A percentile compares a stretch with the other conserved stretches of the same genome.
Conservation (phyloP, 2,888 invertebrate genomes). For the Tenthredo distinguenda region DNA sequence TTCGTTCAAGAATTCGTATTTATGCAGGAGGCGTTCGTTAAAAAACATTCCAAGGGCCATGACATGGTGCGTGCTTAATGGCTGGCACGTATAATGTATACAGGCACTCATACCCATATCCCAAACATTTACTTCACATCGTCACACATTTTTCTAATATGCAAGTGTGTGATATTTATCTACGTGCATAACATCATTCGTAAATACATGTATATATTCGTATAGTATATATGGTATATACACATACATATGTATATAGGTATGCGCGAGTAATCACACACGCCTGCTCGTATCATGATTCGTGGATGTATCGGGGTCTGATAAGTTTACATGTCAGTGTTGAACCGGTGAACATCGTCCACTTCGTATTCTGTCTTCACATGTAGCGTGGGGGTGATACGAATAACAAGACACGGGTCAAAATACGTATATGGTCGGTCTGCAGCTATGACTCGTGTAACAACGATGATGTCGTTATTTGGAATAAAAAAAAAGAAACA, state of each 20-base stretch:
- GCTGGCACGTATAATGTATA: constrained; percentile 20
- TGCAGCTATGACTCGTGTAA: neutral
- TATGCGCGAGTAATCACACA: neutral
- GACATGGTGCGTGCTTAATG: constrained; percentile 41
- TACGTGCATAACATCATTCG: neutral
- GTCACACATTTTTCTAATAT: constrained; percentile 12
- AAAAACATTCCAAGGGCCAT: constrained; percentile 41
- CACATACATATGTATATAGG: neutral
- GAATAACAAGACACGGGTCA: constrained; percentile 29
- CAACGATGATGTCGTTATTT: neutral
- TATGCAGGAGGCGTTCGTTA: constrained; percentile 20
- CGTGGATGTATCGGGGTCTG: neutral
- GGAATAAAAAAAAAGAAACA: neutral
- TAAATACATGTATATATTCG: neutral
- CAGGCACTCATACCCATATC: neutral
- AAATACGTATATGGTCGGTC: neutral
- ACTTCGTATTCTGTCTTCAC: constrained; percentile 34
- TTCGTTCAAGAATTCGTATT: constrained; percentile 37
- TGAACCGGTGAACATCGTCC: constrained; percentile 19
- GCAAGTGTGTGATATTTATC: neutral
- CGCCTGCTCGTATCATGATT: neutral
- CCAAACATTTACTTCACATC: neutral
- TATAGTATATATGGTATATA: too few species aligned
- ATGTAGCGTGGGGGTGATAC: neutral
- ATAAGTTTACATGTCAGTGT: constrained; percentile 33